A percentile compares a stretch with the other conserved stretches of the same genome.
phyloP scores from a whole-genome alignment of 2,113 vertebrate genomes.

The Dasypus novemcinctus region DNA sequence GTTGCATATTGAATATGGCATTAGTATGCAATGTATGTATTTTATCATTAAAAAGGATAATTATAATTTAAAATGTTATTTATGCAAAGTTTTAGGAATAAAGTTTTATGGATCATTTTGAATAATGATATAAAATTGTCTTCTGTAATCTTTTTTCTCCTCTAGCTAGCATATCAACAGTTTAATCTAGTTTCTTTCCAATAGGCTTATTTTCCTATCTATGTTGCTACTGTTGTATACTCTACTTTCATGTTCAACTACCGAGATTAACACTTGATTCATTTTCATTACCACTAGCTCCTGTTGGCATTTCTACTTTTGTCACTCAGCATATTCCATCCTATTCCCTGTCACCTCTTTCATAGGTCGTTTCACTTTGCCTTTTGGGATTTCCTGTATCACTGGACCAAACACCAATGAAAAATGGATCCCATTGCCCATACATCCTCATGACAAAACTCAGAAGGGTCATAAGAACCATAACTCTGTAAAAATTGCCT shows the following conservation, averaged over 20 bases:
- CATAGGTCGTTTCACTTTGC: background rate
- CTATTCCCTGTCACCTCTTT: background rate
- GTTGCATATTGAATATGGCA: background rate
- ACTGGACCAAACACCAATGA: background rate
- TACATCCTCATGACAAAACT: background rate
- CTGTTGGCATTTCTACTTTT: background rate
- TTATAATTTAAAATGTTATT: background rate
- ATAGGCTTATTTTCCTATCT: background rate
- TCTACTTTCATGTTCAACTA: background rate
- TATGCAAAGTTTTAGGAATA: background rate
- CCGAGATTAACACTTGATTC: background rate
- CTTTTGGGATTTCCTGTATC: background rate
- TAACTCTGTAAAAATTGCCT: background rate
- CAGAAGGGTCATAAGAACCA: background rate
- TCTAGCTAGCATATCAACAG: background rate
- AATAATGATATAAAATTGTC: background rate
- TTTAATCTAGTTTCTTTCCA: background rate
- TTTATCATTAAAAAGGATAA: background rate
- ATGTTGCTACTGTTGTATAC: background rate
- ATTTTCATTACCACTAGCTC: background rate
- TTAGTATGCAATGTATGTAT: background rate
- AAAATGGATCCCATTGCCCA: background rate
- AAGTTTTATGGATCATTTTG: background rate
- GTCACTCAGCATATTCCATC: background rate
- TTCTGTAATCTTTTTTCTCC: background rate